Base-by-base conservation (phyloP, 2,113 vertebrate genomes). In the Brachyhypopomus gauderio region DNA sequence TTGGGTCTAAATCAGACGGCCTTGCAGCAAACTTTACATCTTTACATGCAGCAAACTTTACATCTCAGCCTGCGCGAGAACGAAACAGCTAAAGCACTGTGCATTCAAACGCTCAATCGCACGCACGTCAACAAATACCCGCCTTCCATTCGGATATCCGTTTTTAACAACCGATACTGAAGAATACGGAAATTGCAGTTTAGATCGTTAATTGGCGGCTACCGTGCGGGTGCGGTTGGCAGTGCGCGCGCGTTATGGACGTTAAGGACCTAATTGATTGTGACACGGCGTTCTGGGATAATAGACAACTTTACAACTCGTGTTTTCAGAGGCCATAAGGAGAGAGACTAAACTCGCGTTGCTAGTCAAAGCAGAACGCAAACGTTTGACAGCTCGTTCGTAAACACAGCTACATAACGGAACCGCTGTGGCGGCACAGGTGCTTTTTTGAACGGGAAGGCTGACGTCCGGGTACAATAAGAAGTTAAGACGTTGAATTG, bases 251-350 rank as follows among this genome's bases (percentile, higher is more conserved):
- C 64, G n/a, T n/a, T 34, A 34, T 69, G 64, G 56, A 66, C 17
- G 8, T 77, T 83, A 73, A 67, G 69, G 75, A 36, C 2, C 75
- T 93, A 90, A 93, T 91, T 79, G 77, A 78, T 25, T 71, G 55
- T 78, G 90, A 91, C 90, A 87, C 85, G 34, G n/a, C 59, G 79
- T 87, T 88, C 86, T 80, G 52, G 72, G 90, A n/a, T n/a, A n/a
- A n/a, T n/a, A n/a, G n/a, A n/a, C n/a, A n/a, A n/a, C n/a, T n/a
- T n/a, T n/a, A n/a, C n/a, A n/a, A n/a, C n/a, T n/a, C n/a, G n/a
- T n/a, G n/a, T n/a, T n/a, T 7, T 52, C 45, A 52, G 48, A 72
- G 72, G 27, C 79, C 58, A 48, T 75, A 72, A 62, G 38, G 52
- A 72, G 62, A 27, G 14, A 22, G 5, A 73, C 34, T 84, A 77